Evolutionary conservation across 2,888 invertebrate genomes (phyloP).

Genomic region (Thymelicus acteon): DNA sequence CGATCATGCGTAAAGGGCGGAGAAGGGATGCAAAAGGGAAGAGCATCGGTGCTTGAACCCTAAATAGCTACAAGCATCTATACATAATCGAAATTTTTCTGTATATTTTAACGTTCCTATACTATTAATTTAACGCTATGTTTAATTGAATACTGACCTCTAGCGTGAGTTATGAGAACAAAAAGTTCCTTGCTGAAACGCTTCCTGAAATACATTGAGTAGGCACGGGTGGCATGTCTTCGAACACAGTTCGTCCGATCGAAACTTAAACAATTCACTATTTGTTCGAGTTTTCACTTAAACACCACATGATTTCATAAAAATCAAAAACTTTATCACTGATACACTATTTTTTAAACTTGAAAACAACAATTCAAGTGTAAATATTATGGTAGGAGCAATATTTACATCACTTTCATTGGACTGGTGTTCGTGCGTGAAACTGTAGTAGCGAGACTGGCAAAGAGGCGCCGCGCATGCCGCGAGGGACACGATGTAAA

Average conservation of each 20-base stretch:
- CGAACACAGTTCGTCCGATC: slow-evolving; percentile 64
- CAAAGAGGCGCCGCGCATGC: slow-evolving; percentile 82
- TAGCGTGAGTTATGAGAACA: slow-evolving; percentile 79
- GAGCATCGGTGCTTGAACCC: slow-evolving; percentile 80
- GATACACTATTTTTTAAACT: slow-evolving; percentile 58
- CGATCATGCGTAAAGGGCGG: slow-evolving; percentile 85
- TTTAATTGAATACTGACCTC: slow-evolving; percentile 75
- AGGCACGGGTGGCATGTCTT: slow-evolving; percentile 72
- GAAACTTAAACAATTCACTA: slow-evolving; percentile 73
- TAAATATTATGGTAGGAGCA: slow-evolving; percentile 78
- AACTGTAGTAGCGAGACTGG: slow-evolving; percentile 80
- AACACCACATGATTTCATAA: slow-evolving; percentile 59
- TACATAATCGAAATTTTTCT: slow-evolving; percentile 40
- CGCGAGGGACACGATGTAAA: slow-evolving; percentile 80
- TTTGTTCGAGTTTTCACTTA: slow-evolving; percentile 63
- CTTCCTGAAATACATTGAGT: slow-evolving; percentile 80
- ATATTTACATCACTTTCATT: slow-evolving; percentile 80
- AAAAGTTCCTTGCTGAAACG: slow-evolving; percentile 80
- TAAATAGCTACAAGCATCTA: slow-evolving; percentile 57
- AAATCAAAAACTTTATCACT: slow-evolving; percentile 55
- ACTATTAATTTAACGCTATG: slow-evolving; percentile 44
- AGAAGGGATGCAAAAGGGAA: slow-evolving; percentile 83
- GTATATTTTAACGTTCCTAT: slow-evolving; percentile 21
- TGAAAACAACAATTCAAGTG: slow-evolving; percentile 72
- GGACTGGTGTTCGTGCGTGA: slow-evolving; percentile 81